Evolutionary conservation across 2,888 invertebrate species (phyloP), one percentile per base, ranked within the genome.

Genomic region (Ptilodon capucinus): DNA sequence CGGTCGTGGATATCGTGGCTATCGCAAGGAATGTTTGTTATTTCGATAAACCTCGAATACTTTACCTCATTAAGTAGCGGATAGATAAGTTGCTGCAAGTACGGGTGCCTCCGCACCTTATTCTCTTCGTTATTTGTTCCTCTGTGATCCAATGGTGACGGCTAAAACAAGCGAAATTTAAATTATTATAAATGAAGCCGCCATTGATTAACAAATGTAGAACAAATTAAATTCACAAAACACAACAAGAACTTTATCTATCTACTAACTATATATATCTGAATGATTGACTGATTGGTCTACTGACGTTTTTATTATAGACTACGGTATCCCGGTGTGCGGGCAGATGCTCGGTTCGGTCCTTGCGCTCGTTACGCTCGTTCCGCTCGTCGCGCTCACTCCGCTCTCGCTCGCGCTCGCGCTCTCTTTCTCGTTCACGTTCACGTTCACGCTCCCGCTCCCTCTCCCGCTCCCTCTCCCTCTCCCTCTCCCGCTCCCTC

Each of bases 71-170:
- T 87, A 48, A 91, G 75, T 63, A 91, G 71, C 51, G 91, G 91
- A 51, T 91, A 90, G 43, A 91, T 91, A 51, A 91, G 86, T 67
- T 91, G 90, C 56, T 91, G 91, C 57, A 91, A 73, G 64, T 91
- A 91, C 6, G 91, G 90, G 62, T 91, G 90, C 66, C 85, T 79
- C 57, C 86, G 79, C 48, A 86, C 86, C 79, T 88, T 84, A 68
- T 77, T 86, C 71, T 90, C 90, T 40, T 88, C 89, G 39, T 75
- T 84, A 60, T 79, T 84, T 16, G 81, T 64, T 73, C 91, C 91
- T 91, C 92, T 91, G 65, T 91, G 91, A 71, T 92, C 92, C 66
- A 92, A 63, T 32, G 91, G 91, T 36, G 91, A 85, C 54, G 88
- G 81, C 91, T 92, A 82, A 0, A 78, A 74, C 28, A 0, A 46